Evolutionary conservation across 1,140 invertebrate species (phyloP).

Genomic region (Acromyrmex echinatior): DNA sequence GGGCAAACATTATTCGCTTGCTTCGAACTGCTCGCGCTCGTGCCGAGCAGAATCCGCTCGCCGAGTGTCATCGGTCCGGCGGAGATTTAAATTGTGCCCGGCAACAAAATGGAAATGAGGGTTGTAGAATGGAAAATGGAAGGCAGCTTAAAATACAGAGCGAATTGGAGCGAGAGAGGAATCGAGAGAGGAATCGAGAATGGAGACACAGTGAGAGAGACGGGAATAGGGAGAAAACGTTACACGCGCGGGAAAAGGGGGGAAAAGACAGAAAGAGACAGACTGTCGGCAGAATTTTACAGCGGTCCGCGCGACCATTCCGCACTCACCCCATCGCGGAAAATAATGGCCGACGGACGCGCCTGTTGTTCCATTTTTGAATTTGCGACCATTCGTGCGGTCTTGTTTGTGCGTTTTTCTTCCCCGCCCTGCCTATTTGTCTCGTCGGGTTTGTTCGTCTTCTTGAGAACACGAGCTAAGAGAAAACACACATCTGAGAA

Average conservation of each 20-base stretch:
- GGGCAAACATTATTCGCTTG: slow-evolving; percentile 43
- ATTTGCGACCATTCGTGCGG: slow-evolving; percentile 68
- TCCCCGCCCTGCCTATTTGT: neutral
- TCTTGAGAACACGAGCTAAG: slow-evolving; percentile 13
- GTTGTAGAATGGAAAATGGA: slow-evolving; percentile 78
- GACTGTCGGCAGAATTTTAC: slow-evolving; percentile 59
- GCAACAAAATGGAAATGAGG: slow-evolving; percentile 77
- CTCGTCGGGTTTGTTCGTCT: slow-evolving; percentile 11
- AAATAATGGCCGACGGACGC: slow-evolving; percentile 77
- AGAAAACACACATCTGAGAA: slow-evolving; percentile 24
- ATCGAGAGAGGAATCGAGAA: slow-evolving; percentile 18
- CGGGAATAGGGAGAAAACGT: slow-evolving; percentile 23
- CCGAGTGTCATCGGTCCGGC: slow-evolving; percentile 74
- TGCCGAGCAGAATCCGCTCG: slow-evolving; percentile 62
- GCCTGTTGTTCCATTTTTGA: slow-evolving; percentile 79
- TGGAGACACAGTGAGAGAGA: neutral
- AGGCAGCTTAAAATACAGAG: slow-evolving; percentile 76
- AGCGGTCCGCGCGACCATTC: slow-evolving; percentile 50
- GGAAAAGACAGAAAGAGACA: slow-evolving; percentile 43
- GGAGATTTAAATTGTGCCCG: slow-evolving; percentile 76
- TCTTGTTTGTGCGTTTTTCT: slow-evolving; percentile 70
- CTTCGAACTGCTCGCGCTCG: slow-evolving; percentile 31
- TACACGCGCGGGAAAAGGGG: slow-evolving; percentile 30
- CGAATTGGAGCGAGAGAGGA: slow-evolving; percentile 27
- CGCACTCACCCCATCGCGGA: slow-evolving; percentile 67